Percentiles rank a stretch among this genome's conserved stretches.
phyloP scores from a whole-genome alignment of 2,888 invertebrate genomes.

The Harmothoe impar region DNA sequence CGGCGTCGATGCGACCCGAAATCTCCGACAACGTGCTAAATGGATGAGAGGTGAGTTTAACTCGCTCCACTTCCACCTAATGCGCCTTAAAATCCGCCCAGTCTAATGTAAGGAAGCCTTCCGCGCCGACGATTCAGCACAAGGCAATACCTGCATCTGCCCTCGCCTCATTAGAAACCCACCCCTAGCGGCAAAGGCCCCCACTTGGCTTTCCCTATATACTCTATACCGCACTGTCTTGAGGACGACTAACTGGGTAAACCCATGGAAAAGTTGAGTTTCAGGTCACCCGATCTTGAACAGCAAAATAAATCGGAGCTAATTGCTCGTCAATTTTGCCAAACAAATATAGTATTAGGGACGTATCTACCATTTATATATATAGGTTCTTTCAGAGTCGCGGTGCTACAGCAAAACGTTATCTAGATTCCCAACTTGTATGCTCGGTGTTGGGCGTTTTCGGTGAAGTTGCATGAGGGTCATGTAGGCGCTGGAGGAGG shows the following conservation, averaged over 20 bases:
- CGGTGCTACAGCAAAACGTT: no score
- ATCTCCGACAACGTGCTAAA: constrained; percentile 28
- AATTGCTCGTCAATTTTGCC: no score
- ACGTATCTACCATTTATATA: no score
- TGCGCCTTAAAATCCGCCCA: constrained; percentile 55
- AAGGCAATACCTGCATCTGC: constrained; percentile 28
- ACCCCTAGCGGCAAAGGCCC: neutral
- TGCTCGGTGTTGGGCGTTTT: no score
- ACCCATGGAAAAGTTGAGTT: no score
- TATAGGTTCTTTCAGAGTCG: no score
- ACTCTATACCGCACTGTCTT: neutral
- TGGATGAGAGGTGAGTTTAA: constrained; percentile 61
- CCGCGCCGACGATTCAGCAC: neutral
- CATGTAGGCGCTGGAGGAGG: neutral
- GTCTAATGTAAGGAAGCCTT: constrained; percentile 53
- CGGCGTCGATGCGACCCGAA: constrained; percentile 1
- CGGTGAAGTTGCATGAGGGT: no score
- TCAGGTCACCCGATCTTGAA: no score
- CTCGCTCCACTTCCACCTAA: constrained; percentile 59
- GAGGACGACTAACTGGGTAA: neutral
- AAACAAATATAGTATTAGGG: no score
- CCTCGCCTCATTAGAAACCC: constrained; percentile 18
- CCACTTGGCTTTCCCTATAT: neutral
- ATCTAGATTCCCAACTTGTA: no score
- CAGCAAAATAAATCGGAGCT: no score